Evolutionary conservation across 2,888 invertebrate genomes (phyloP), one percentile per base, ranked within the genome.

Genomic region (Herminia tarsipennalis): DNA sequence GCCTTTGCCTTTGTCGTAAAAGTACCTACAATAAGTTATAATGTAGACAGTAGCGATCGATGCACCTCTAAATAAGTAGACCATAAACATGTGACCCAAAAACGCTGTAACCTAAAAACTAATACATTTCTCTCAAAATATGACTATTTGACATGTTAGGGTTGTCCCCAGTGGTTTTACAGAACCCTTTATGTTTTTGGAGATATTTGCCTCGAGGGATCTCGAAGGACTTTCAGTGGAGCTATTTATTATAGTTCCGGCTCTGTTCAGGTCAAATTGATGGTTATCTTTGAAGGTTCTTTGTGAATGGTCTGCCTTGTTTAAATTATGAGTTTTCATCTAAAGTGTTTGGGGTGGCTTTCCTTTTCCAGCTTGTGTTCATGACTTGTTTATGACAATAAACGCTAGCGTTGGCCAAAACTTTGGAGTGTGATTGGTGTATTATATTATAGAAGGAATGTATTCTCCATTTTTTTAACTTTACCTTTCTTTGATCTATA

Each of bases 171-270:
- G 45, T 32, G 69, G 43, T 42, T 37, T 13, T 21, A 39, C 40
- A 44, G 42, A 51, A 45, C 46, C 58, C 66, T 64, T 63, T 60
- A 66, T 66, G 61, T 62, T 67, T 67, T 58, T 47, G 44, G 63
- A 61, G 55, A 56, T 65, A 67, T 65, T 52, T 41, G 51, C 50
- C 63, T 56, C 62, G 0, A 12, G 62, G 55, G 66, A 25, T 13
- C 24, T 25, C 28, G 53, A 56, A 64, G 59, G 64, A 52, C 59
- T 62, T 62, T 51, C 36, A 29, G 38, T 45, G 45, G 47, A 52
- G 53, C 52, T 55, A 66, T 60, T 62, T 55, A 51, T 61, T 65
- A 56, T 66, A 57, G 59, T 60, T 53, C 36, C 28, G 35, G 52
- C 47, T 47, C 49, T 34, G 52, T 49, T 54, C 33, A 44, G 51